Evolutionary conservation across 2,888 invertebrate genomes (phyloP).

Genomic region (Ganaspis brasiliensis): DNA sequence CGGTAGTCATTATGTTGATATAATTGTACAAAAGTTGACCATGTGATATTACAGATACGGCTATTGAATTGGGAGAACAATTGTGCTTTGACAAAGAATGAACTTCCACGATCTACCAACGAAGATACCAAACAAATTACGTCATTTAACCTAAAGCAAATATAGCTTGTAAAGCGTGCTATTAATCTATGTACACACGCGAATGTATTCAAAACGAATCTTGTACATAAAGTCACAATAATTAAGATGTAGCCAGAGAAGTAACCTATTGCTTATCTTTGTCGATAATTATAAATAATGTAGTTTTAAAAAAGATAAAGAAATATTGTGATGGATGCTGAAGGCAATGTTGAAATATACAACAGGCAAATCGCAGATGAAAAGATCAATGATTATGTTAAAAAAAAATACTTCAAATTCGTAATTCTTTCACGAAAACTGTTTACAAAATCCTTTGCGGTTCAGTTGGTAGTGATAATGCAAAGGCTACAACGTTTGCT

Average conservation of each 20-base stretch:
- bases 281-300: conserved; percentile 1
- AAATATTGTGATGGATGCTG: background rate
- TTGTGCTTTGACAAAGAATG: background rate
- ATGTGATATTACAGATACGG: too few species aligned
- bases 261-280: conserved; percentile 2
- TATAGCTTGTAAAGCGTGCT: background rate
- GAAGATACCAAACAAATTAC: background rate
- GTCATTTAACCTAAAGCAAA: background rate
- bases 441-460: conserved; percentile 54
- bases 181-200: conserved; percentile 28
- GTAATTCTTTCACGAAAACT: conserved; percentile 58
- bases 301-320: background rate
- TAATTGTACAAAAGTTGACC: too few species aligned
- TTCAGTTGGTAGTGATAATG: conserved; percentile 67
- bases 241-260: background rate
- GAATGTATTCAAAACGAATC: background rate
- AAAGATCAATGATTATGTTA: conserved; percentile 51
- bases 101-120: background rate
- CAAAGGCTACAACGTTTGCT: conserved; percentile 68
- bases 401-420: conserved; percentile 59
- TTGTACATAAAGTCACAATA: background rate
- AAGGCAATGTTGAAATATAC: background rate
- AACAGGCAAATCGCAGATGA: conserved; percentile 33
- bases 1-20: too few species aligned
- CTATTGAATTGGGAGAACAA: background rate